Conservation (phyloP, 2,888 invertebrate genomes). For the Nipponacmea schrenckii region DNA sequence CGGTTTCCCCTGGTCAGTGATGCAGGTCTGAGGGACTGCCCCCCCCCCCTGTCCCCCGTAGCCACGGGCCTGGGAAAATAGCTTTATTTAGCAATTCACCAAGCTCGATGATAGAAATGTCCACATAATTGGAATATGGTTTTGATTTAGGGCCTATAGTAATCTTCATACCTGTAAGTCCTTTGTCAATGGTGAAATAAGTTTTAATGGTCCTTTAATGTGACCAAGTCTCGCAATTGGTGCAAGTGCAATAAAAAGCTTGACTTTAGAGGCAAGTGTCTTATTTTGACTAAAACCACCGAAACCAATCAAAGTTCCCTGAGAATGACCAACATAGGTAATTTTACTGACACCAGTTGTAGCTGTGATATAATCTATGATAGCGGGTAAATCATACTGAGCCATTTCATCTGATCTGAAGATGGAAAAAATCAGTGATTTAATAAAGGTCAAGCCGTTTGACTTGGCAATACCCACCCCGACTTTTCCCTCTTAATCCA, state of each 20-base stretch:
- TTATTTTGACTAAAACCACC: constrained; percentile 57
- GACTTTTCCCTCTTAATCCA: no score
- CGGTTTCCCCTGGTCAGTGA: no score
- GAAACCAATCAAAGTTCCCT: constrained; percentile 75
- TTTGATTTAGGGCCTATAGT: neutral
- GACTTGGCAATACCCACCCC: no score
- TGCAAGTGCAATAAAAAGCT: constrained; percentile 67
- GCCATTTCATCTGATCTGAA: constrained; percentile 90
- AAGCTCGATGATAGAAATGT: no score
- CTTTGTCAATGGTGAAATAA: constrained; percentile 48
- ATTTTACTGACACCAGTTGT: constrained; percentile 74
- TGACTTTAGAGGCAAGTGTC: constrained; percentile 58
- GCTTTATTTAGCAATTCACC: neutral
- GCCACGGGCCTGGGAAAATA: no score
- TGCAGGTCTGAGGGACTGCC: no score
- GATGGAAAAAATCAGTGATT: neutral
- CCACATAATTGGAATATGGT: neutral
- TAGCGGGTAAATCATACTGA: constrained; percentile 85
- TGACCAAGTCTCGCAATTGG: constrained; percentile 62
- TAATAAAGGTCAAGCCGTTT: no score
- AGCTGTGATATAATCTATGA: constrained; percentile 78
- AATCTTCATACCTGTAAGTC: constrained; percentile 38
- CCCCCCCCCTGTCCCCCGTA: no score
- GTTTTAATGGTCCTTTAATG: constrained; percentile 50
- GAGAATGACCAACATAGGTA: constrained; percentile 89